Evolutionary conservation across 1,140 invertebrate species (phyloP).

Genomic region (Drosophila oshimai): DNA sequence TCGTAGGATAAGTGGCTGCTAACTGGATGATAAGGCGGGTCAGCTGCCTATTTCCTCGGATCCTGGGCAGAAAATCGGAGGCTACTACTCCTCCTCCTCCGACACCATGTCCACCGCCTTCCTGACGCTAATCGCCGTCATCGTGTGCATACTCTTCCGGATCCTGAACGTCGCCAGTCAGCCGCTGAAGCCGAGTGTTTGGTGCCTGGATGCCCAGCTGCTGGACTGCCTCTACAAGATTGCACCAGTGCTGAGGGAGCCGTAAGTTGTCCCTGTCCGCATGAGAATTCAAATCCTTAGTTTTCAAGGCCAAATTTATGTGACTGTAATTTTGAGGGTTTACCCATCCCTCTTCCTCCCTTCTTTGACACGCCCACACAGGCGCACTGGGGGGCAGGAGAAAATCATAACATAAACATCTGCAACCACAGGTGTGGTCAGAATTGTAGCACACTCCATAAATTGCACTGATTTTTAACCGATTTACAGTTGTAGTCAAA

Average conservation of each 20-base stretch:
- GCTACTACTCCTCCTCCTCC: too few relatives aligned
- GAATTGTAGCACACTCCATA: neutral
- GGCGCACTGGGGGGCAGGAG: neutral
- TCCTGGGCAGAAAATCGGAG: constrained; percentile 4
- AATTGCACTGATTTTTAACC: neutral
- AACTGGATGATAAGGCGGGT: constrained; percentile 25
- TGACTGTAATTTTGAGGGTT: neutral
- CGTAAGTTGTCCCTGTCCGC: constrained; percentile 92
- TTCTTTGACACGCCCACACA: constrained; percentile 10
- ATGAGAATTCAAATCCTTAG: too few relatives aligned
- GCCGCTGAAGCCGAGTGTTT: constrained; percentile 88
- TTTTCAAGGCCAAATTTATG: too few relatives aligned
- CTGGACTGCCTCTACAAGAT: constrained; percentile 89
- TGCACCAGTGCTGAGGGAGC: constrained; percentile 89
- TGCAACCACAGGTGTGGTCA: neutral
- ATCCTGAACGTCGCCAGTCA: constrained; percentile 92
- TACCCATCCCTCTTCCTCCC: constrained; percentile 19
- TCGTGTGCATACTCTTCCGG: constrained; percentile 90
- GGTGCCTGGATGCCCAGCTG: constrained; percentile 89
- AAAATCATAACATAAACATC: constrained; percentile 4
- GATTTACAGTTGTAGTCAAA: neutral
- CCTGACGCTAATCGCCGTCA: constrained; percentile 89
- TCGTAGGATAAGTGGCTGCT: constrained; percentile 11
- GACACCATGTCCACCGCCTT: constrained; percentile 88
- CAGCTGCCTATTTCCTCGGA: constrained; percentile 8